phyloP scores from a whole-genome alignment of 2,113 vertebrate genomes.

The Marcusenius ussheri region DNA sequence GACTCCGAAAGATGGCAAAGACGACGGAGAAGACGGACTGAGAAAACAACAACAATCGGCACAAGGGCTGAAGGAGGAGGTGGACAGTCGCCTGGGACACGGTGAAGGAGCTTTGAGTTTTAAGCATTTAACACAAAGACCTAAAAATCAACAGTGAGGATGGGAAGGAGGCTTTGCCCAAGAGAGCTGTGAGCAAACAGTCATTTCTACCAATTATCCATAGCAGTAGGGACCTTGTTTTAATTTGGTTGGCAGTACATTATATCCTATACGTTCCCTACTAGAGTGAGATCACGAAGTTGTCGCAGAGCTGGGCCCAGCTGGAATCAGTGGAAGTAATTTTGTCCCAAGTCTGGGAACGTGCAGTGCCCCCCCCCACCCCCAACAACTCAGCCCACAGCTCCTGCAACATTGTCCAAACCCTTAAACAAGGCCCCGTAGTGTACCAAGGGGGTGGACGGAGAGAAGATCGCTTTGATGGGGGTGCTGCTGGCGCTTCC shows the following conservation, averaged over 20 bases:
- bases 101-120: background rate
- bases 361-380: background rate
- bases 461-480: slow-evolving; percentile 93
- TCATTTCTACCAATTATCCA: background rate
- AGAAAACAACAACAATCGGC: background rate
- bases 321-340: background rate
- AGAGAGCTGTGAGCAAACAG: background rate
- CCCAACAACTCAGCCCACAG: background rate
- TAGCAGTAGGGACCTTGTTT: background rate
- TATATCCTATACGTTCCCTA: background rate
- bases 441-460: slow-evolving; percentile 81
- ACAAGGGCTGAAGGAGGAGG: background rate
- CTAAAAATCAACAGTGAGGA: background rate
- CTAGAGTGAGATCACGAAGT: background rate
- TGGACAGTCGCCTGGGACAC: background rate
- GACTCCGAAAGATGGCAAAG: background rate
- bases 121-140: background rate
- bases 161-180: background rate
- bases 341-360: background rate
- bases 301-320: background rate
- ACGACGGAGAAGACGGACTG: background rate
- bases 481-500: slow-evolving; percentile 76
- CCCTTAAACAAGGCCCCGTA: slow-evolving; percentile 21
- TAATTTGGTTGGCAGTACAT: background rate
- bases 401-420: background rate